These are phyloP conservation scores for Elachura formosa DNA, from an alignment of 2,113 vertebrate species.

Conservation along the genomic window DNA sequence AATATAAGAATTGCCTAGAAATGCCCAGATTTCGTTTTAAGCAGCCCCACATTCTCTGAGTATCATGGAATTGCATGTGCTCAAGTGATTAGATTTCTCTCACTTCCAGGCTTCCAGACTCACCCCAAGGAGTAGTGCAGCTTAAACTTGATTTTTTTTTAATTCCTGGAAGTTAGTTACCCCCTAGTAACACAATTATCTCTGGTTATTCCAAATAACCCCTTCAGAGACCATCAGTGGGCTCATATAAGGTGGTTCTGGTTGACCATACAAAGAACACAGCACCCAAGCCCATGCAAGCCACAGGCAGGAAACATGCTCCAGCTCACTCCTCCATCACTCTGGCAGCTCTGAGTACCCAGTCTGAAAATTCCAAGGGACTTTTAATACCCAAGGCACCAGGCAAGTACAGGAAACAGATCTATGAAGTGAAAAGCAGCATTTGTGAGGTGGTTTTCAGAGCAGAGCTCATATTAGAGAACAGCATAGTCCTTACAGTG, in stretches of 20 bases:
- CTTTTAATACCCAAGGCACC: neutral
- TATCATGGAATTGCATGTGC: neutral
- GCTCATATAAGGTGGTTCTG: neutral
- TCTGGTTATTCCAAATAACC: slow-evolving; percentile 2
- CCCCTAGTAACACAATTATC: slow-evolving; percentile 8
- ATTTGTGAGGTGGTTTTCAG: neutral
- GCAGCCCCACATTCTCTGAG: neutral
- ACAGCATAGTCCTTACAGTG: neutral
- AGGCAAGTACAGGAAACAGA: neutral
- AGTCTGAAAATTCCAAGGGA: neutral
- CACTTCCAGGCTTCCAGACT: neutral
- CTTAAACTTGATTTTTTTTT: neutral
- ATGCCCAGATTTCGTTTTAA: neutral
- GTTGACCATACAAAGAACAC: neutral
- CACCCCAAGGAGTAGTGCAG: neutral
- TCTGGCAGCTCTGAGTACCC: neutral
- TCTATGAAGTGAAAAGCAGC: neutral
- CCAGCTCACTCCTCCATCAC: neutral
- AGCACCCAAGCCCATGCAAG: neutral
- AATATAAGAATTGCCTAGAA: neutral
- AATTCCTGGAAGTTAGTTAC: slow-evolving; percentile 34
- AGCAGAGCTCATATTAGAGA: neutral
- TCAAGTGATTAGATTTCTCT: neutral
- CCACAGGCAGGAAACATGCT: neutral
- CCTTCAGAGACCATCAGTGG: neutral